Conservation (phyloP, 2,797 vertebrate species). For the Manis javanica region DNA sequence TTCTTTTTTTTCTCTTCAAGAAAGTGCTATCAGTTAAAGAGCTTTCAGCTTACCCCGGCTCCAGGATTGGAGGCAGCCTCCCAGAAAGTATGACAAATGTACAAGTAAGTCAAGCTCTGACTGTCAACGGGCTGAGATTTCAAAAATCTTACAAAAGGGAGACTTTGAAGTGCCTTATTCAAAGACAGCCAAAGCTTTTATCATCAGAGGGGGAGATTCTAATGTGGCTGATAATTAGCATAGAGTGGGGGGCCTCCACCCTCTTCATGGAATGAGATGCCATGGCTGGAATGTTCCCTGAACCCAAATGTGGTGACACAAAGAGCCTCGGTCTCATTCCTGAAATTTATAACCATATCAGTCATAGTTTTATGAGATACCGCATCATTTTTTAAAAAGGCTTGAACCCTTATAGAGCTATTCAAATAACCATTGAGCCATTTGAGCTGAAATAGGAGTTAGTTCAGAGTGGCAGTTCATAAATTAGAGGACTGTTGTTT, state of each 20-base stretch:
- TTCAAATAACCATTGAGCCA: constrained; percentile 76
- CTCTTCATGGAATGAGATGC: constrained; percentile 19
- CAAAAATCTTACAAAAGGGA: constrained; percentile 54
- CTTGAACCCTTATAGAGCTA: constrained; percentile 67
- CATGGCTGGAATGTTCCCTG: constrained; percentile 55
- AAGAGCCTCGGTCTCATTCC: constrained; percentile 58
- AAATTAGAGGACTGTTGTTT: constrained; percentile 67
- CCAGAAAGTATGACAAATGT: constrained; percentile 63
- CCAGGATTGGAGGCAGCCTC: constrained; percentile 10
- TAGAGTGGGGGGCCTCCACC: not conserved
- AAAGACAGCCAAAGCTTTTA: constrained; percentile 64
- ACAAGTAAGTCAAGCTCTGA: constrained; percentile 58
- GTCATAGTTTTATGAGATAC: constrained; percentile 62
- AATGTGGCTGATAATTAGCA: constrained; percentile 31
- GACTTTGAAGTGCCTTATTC: constrained; percentile 73
- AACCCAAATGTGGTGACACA: constrained; percentile 26
- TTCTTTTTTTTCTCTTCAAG: not conserved
- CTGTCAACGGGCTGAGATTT: constrained; percentile 58
- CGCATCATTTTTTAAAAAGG: constrained; percentile 74
- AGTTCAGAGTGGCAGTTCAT: constrained; percentile 69
- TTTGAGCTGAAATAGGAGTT: constrained; percentile 75
- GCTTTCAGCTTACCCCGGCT: constrained; percentile 9
- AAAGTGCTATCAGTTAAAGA: constrained; percentile 30
- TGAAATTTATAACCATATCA: constrained; percentile 74
- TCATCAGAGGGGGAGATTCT: constrained; percentile 39